phyloP scores from a whole-genome alignment of 2,113 vertebrate genomes.

The Eurypyga helias region DNA sequence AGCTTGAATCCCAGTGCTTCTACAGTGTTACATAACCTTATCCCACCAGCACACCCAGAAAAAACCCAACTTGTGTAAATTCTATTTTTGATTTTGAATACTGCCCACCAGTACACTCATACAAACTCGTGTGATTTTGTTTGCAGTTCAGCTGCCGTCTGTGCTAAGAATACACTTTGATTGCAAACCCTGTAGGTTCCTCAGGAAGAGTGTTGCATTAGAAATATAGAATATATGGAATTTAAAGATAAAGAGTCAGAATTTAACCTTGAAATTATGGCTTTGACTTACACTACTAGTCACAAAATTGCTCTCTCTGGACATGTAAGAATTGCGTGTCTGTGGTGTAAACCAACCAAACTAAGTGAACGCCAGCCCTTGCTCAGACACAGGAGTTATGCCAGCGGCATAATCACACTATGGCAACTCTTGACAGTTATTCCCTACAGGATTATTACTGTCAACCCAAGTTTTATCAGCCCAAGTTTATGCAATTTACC shows the following conservation, averaged over 20 bases:
- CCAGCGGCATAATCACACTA: not conserved
- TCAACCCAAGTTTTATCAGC: not conserved
- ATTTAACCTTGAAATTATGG: not conserved
- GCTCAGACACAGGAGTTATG: not conserved
- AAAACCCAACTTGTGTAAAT: not conserved
- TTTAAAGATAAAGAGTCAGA: not conserved
- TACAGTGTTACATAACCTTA: not conserved
- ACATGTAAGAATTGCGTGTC: not conserved
- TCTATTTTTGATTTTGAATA: not conserved
- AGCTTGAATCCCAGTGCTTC: not conserved
- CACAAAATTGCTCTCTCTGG: not conserved
- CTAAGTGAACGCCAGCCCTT: not conserved
- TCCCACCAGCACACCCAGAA: not conserved
- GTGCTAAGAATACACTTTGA: not conserved
- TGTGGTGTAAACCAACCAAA: not conserved
- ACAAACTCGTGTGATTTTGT: not conserved
- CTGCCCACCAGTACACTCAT: not conserved
- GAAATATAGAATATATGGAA: not conserved
- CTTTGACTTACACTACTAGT: not conserved
- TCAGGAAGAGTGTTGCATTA: not conserved
- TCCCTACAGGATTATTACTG: not conserved
- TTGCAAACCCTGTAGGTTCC: not conserved
- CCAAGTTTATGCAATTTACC: not conserved
- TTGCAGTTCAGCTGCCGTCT: not conserved
- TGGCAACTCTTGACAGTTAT: not conserved